Base-by-base conservation (phyloP, 2,797 vertebrate species). In the Diplodus puntazzo region DNA sequence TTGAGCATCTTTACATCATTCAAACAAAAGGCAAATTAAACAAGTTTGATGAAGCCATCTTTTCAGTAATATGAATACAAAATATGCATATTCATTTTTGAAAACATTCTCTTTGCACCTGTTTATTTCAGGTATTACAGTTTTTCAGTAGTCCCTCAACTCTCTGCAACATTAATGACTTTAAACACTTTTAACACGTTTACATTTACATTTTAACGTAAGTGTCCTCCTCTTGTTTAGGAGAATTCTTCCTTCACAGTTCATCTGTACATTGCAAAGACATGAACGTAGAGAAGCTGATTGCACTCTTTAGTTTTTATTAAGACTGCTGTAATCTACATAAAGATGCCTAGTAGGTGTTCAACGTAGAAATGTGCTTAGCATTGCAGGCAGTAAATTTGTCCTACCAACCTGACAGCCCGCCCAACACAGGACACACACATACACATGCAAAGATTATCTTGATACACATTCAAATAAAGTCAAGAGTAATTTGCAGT, bases 401-500 rank as follows among this genome's bases (percentile, higher is more conserved):
- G 77, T 69, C 81, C 42, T 82, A 76, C 63, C 72, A 82, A 67
- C 45, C 46, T 69, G 39, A 66, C 34, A 74, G 25, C 49, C 69
- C 59, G 12, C 13, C 43, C 52, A 77, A 61, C 39, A 72, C 49
- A 77, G 49, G n/a, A 75, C 30, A 64, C 69, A 80, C 70, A 54
- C 68, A 75, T 69, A 57, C 23, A 70, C 84, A 82, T 46, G 65
- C 77, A 69, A 73, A 77, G 53, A 85, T 81, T 4, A 80, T 88
- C 86, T 89, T 16, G 21, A 86, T 85, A 81, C 82, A 86, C 81
- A 91, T 93, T 94, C 71, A 91, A 89, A 93, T 94, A 89, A 91
- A 95, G 89, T 93, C 88, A 81, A 88, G 84, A 89, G 89, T 92
- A 88, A 94, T 93, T 94, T 94, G 86, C 88, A 59, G 79, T 84